Evolutionary conservation across 2,797 vertebrate genomes (phyloP).

Genomic region (Scolopax rusticola): DNA sequence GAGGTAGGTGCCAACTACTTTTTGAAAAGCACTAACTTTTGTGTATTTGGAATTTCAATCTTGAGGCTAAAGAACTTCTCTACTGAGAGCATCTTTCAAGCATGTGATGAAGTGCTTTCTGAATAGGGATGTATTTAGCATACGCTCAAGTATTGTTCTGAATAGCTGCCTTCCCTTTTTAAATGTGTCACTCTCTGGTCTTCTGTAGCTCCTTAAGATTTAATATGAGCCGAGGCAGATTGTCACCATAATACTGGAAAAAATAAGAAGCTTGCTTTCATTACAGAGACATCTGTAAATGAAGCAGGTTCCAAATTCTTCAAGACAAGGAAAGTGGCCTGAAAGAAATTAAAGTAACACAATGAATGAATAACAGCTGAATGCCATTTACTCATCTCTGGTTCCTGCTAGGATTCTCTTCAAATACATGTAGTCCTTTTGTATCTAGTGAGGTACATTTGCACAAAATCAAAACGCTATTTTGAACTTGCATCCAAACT

Average conservation of each 20-base stretch:
- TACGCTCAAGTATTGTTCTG: background rate
- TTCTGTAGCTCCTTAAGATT: background rate
- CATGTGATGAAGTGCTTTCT: background rate
- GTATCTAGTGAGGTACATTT: background rate
- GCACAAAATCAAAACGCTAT: background rate
- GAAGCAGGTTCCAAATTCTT: background rate
- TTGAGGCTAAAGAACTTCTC: background rate
- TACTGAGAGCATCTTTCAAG: background rate
- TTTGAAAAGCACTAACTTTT: background rate
- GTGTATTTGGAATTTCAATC: background rate
- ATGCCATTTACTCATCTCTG: background rate
- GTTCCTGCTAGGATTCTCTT: background rate
- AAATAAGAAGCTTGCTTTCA: background rate
- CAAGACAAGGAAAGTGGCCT: background rate
- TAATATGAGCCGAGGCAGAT: background rate
- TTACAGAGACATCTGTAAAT: background rate
- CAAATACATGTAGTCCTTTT: background rate
- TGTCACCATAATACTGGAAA: background rate
- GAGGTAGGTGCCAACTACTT: background rate
- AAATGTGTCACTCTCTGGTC: background rate
- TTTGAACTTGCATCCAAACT: background rate
- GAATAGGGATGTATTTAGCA: background rate
- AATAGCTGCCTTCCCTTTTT: background rate
- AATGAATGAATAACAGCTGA: background rate
- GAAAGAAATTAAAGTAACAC: background rate